Conservation (phyloP, 1,140 invertebrate genomes). For the Trialeurodes vaporariorum region DNA sequence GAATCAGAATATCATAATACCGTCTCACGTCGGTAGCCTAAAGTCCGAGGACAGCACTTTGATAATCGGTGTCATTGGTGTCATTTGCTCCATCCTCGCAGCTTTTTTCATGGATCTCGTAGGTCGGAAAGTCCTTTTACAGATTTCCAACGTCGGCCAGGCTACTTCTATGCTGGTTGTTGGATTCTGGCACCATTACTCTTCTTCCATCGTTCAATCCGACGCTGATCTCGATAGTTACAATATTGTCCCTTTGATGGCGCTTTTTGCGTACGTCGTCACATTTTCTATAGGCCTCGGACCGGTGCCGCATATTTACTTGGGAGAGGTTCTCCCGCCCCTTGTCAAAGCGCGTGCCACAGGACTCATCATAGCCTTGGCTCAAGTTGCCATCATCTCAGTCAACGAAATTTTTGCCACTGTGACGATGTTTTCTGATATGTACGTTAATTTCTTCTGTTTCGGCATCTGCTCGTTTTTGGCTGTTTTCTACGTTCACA, state of each 20-base stretch:
- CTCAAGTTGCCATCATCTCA: not conserved
- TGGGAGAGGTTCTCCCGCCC: not conserved
- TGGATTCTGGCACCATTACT: not conserved
- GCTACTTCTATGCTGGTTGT: not conserved
- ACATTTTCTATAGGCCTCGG: not conserved
- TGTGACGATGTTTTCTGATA: not conserved
- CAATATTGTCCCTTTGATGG: not conserved
- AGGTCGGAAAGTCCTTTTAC: not conserved
- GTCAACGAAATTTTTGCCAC: not conserved
- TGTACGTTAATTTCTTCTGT: not conserved
- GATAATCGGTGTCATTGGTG: not conserved
- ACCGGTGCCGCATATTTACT: not conserved
- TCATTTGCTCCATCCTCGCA: not conserved
- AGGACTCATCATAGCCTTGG: not conserved
- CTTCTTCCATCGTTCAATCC: too few species aligned
- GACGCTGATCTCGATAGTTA: not conserved
- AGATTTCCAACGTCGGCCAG: not conserved
- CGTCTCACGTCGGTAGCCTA: not conserved
- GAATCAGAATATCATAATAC: not conserved
- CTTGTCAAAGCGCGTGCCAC: not conserved
- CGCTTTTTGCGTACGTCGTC: not conserved
- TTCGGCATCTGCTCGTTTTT: not conserved
- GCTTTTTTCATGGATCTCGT: not conserved
- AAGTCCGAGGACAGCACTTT: not conserved
- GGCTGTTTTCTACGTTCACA: not conserved